Evolutionary conservation across 2,113 vertebrate genomes (phyloP).

Genomic region (Heterochromis multidens): DNA sequence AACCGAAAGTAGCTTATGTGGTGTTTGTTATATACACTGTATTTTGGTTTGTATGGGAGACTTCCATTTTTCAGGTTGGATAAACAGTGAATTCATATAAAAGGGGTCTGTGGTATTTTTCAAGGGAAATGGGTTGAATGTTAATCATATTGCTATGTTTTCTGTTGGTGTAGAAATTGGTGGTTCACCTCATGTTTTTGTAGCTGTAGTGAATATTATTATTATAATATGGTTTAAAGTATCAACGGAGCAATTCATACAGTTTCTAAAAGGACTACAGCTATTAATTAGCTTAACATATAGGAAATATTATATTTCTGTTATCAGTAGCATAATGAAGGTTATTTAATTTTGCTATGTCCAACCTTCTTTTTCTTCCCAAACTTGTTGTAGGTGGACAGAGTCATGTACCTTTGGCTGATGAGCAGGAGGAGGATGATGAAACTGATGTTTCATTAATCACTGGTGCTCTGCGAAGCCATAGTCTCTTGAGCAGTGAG

Average conservation of each 20-base stretch:
- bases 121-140: no score
- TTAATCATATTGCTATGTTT: no score
- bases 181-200: no score
- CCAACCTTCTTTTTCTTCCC: not conserved
- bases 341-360: not conserved
- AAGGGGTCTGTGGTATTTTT: not conserved
- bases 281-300: not conserved
- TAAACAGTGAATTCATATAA: not conserved
- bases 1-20: not conserved
- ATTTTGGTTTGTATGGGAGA: not conserved
- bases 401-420: conserved; percentile 78
- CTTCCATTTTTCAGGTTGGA: not conserved
- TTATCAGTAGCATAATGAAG: not conserved
- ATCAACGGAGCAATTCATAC: not conserved
- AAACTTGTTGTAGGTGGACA: conserved; percentile 76
- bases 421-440: conserved; percentile 27
- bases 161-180: not conserved
- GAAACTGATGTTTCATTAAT: conserved; percentile 85
- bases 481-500: not conserved
- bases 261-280: not conserved
- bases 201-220: not conserved
- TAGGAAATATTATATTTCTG: not conserved
- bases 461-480: conserved; percentile 81
- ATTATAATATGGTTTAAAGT: not conserved
- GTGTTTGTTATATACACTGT: not conserved